Evolutionary conservation across 2,888 invertebrate genomes (phyloP), one percentile per base, ranked within the genome.

Genomic region (Ophion costatus): DNA sequence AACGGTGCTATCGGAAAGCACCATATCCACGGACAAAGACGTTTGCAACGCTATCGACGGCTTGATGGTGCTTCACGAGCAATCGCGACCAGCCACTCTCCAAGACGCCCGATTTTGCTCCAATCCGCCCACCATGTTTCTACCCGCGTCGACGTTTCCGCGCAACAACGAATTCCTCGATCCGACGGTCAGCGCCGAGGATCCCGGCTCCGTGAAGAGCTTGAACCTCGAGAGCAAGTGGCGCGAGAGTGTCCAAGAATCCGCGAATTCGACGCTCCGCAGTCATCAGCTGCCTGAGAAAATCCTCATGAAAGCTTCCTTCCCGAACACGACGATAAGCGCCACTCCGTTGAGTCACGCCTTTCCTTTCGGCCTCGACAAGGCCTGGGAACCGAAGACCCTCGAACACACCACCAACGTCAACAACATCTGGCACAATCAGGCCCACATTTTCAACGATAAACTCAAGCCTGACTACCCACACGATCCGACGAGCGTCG

Each of bases 41-140:
- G 71, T 88, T n/a, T 86, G 83, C 11, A 73, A 87, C 24, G 83
- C 88, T 5, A 78, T 87, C 3, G 89, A 88, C 66, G 88, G 87
- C 51, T 67, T 91, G 38, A 69, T 91, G 67, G 88, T 90, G 17
- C 80, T 89, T 33, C 88, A 86, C 33, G 89, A 87, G 81, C 89
- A 83, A 61, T 87, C 87, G 45, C 86, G 87, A 75, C 79, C 24
- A 0, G 56, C 83, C 11, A 73, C 80, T 0, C 20, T 82, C 0
- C 87, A 88, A 14, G 89, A 90, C 24, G 64, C 86, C 0, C 88
- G 88, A 66, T 74, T 86, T 14, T 76, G 82, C 9, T 6, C 89
- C 0, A 84, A 64, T 10, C 29, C 85, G 4, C 51, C 56, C 29
- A 24, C 69, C 6, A 59, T 81, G 51, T 73, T 85, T 17, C 10